Conservation (phyloP, 2,797 vertebrate species). For the Craterocephalus amniculus region DNA sequence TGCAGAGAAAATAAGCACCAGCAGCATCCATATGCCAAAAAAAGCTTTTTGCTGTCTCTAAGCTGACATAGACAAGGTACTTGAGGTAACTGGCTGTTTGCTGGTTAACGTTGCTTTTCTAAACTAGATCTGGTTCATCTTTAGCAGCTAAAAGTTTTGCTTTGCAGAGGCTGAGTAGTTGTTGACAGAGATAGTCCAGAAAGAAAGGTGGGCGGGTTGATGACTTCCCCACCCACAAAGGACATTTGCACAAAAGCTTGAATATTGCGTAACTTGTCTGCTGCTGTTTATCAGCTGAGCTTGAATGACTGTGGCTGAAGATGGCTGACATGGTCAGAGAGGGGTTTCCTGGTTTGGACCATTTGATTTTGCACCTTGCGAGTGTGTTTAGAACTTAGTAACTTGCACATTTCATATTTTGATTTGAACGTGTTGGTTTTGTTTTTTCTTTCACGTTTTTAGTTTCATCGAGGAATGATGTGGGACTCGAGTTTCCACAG, state of each 20-base stretch:
- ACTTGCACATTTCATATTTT: background rate
- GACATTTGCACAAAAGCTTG: slow-evolving; percentile 4
- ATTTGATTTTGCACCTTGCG: slow-evolving; percentile 23
- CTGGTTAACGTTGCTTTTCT: background rate
- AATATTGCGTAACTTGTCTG: slow-evolving; percentile 12
- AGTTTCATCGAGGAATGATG: background rate
- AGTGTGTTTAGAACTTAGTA: slow-evolving; percentile 2
- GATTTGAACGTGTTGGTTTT: slow-evolving; percentile 23
- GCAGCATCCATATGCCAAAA: background rate
- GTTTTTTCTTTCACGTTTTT: slow-evolving; percentile 13
- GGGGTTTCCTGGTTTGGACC: background rate
- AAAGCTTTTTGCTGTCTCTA: background rate
- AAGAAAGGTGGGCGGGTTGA: background rate
- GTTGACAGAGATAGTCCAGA: too few species aligned
- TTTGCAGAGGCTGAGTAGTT: too few species aligned
- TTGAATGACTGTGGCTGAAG: slow-evolving; percentile 4
- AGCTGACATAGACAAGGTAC: background rate
- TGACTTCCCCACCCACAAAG: slow-evolving; percentile 3
- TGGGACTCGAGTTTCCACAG: background rate
- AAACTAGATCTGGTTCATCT: background rate
- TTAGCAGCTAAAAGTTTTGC: background rate
- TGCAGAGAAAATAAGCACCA: background rate
- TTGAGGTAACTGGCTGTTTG: background rate
- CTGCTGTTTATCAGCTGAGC: slow-evolving; percentile 9
- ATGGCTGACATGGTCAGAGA: background rate